These are phyloP conservation scores for Leistus spinibarbis DNA, from an alignment of 2,888 invertebrate species.

Conservation along the genomic window DNA sequence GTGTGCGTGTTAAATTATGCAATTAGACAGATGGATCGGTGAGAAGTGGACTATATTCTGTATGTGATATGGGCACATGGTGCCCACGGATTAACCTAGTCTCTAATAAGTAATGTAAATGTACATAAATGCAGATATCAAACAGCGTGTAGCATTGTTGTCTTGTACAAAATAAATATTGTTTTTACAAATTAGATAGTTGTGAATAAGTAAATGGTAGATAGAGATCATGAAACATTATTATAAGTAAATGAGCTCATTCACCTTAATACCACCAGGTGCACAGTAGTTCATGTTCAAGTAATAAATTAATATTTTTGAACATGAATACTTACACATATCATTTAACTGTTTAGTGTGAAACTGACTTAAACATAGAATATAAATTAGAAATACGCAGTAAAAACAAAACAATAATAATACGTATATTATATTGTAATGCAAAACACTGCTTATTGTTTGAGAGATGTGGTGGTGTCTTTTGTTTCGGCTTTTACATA, in stretches of 20 bases:
- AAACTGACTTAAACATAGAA: neutral
- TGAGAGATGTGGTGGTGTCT: neutral
- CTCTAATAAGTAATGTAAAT: too few species aligned
- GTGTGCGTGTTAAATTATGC: too few species aligned
- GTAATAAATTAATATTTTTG: neutral
- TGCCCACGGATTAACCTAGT: too few species aligned
- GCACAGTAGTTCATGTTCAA: neutral
- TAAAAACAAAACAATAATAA: neutral
- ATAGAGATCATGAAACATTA: too few species aligned
- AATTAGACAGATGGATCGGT: too few species aligned
- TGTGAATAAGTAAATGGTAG: too few species aligned
- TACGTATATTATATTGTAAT: neutral
- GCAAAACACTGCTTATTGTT: neutral
- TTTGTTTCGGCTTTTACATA: neutral
- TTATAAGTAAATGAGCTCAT: neutral
- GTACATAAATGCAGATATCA: too few species aligned
- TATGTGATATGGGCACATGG: too few species aligned
- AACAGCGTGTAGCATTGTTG: too few species aligned
- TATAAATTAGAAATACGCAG: neutral
- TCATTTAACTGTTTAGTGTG: neutral
- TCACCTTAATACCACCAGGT: neutral
- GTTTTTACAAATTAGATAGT: too few species aligned
- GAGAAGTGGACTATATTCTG: too few species aligned
- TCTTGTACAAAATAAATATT: too few species aligned
- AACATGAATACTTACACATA: neutral